Percentiles rank a stretch among this genome's conserved stretches.
These are phyloP conservation scores for Hirtodrosophila alboralis DNA, from an alignment of 2,888 invertebrate genomes.

Conservation along the genomic window DNA sequence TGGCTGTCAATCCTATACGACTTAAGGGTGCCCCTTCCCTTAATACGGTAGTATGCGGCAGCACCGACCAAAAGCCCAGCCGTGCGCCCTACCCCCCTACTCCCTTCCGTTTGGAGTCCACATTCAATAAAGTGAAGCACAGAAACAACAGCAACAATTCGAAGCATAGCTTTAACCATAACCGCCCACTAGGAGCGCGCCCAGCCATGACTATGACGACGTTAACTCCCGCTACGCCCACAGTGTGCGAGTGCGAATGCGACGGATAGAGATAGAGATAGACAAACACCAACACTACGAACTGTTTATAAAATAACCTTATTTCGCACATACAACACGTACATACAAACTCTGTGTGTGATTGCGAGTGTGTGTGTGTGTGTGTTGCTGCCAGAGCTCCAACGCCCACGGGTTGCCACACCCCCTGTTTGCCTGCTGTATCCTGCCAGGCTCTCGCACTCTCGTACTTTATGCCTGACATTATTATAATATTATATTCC, in stretches of 20 bases:
- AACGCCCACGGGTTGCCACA: slow-evolving; percentile 57
- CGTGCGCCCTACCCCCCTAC: slow-evolving; percentile 8
- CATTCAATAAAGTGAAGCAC: slow-evolving; percentile 60
- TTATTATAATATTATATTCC: slow-evolving; percentile 81
- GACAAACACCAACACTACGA: slow-evolving; percentile 47
- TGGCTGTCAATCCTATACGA: slow-evolving; percentile 22
- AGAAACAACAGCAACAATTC: slow-evolving; percentile 24
- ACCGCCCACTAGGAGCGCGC: slow-evolving; percentile 64
- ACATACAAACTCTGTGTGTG: too few relatives aligned
- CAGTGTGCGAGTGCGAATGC: slow-evolving; percentile 5
- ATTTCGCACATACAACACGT: slow-evolving; percentile 67
- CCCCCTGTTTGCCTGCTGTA: slow-evolving; percentile 10
- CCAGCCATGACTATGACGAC: slow-evolving; percentile 72
- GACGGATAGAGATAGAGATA: slow-evolving; percentile 29
- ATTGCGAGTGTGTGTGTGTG: slow-evolving; percentile 27
- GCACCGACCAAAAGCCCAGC: slow-evolving; percentile 18
- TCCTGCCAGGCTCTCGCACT: slow-evolving; percentile 35
- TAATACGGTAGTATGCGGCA: slow-evolving; percentile 54
- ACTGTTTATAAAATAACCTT: slow-evolving; percentile 79
- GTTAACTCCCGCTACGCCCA: slow-evolving; percentile 37
- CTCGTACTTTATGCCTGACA: slow-evolving; percentile 76
- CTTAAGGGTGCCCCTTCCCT: slow-evolving; percentile 34
- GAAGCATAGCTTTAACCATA: slow-evolving; percentile 69
- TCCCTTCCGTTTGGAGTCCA: slow-evolving; percentile 17
- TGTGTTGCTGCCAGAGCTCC: slow-evolving; percentile 49